Conservation (phyloP, 2,113 vertebrate genomes). For the Stomatorhinus ivindoensis region DNA sequence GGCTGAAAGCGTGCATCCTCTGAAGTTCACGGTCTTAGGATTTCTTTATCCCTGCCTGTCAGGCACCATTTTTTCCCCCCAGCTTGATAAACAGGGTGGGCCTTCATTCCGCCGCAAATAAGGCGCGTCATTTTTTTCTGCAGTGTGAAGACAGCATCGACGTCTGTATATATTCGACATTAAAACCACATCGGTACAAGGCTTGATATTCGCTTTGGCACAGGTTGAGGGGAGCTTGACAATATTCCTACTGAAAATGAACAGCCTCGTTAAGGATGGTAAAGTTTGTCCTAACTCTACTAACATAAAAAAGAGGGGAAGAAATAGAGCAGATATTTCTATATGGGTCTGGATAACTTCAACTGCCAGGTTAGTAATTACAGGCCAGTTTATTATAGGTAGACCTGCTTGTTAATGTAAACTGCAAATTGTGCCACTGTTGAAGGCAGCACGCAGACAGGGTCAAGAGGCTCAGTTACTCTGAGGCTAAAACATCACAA, state of each 20-base stretch:
- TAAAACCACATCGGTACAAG: not conserved
- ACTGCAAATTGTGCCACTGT: not conserved
- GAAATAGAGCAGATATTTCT: not conserved
- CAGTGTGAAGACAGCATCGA: not conserved
- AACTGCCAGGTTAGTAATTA: not conserved
- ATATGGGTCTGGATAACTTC: not conserved
- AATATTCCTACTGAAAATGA: not conserved
- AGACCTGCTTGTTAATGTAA: not conserved
- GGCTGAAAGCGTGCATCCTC: not conserved
- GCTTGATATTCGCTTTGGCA: conserved; percentile 2
- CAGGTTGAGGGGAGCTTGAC: not conserved
- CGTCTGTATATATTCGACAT: not conserved
- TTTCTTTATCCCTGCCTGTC: not conserved
- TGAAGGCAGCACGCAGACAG: not conserved
- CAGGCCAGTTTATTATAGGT: not conserved
- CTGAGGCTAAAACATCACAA: not conserved
- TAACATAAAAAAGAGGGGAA: not conserved
- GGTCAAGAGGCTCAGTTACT: not conserved
- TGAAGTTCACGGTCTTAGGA: not conserved
- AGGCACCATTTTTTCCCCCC: not conserved
- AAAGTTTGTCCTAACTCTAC: not conserved
- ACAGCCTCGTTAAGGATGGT: not conserved
- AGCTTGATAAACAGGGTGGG: not conserved
- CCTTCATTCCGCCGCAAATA: not conserved
- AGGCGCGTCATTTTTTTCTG: not conserved